Conservation (phyloP, 2,888 invertebrate species). For the Dasypolia templi region DNA sequence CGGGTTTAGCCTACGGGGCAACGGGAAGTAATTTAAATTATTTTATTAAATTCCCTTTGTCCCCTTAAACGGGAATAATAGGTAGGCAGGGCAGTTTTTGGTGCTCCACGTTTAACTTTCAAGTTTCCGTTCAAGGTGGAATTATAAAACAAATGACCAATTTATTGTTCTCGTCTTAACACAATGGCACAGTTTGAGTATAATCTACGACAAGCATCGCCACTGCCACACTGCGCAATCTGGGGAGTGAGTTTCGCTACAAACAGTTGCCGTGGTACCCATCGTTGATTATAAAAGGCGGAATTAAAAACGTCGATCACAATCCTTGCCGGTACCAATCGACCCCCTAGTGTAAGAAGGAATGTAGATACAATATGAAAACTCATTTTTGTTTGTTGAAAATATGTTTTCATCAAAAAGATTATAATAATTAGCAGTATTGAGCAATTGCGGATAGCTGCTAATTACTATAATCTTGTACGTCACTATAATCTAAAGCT, state of each 20-base stretch:
- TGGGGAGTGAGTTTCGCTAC: background rate
- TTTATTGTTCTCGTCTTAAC: background rate
- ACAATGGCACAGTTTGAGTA: background rate
- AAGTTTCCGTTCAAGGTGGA: background rate
- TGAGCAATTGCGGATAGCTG: background rate
- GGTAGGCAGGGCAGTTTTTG: too few species aligned
- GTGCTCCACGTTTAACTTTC: background rate
- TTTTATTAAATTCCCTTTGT: too few species aligned
- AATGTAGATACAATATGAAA: too few species aligned
- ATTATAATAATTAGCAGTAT: too few species aligned
- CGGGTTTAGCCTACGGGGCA: too few species aligned
- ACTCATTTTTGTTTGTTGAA: too few species aligned
- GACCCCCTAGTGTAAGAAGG: too few species aligned
- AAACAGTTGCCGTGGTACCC: background rate
- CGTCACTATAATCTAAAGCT: constrained; percentile 27
- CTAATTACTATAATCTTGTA: constrained; percentile 44
- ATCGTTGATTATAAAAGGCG: background rate
- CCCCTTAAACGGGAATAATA: too few species aligned
- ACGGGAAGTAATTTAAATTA: too few species aligned
- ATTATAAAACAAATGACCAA: background rate
- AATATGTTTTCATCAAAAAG: constrained; percentile 1
- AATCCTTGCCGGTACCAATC: background rate
- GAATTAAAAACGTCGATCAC: constrained; percentile 12
- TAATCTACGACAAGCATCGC: background rate
- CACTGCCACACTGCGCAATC: background rate